Evolutionary conservation across 2,113 vertebrate species (phyloP), one percentile per base, ranked within the genome.

Genomic region (Pycnonotus jocosus): DNA sequence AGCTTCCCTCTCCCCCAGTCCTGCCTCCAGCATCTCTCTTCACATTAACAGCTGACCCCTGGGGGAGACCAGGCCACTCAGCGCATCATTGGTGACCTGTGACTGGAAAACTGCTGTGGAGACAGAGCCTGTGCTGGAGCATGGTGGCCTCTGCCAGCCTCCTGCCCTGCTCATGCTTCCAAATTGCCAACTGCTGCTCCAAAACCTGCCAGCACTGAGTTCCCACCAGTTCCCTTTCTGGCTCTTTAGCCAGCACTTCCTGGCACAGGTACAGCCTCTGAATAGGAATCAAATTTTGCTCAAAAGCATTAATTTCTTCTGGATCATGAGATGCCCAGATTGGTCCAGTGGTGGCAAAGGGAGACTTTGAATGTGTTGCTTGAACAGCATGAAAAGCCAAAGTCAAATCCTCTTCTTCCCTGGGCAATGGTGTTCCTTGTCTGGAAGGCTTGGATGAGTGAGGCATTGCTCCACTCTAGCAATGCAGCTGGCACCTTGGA

Each of bases 281-380:
- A 90, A 92, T 64, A 50, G 88, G 53, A 89, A 88, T 56, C 80
- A 44, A 35, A 76, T 80, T 82, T 93, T 86, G 30, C 88, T 95
- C 74, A 90, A 94, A 96, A 95, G 82, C 91, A 81, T 24, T 88
- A 15, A 82, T 92, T 93, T 83, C 45, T 68, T 56, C 79, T 69
- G 76, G 79, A 62, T 24, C 3, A 10, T 31, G 58, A 57, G 84
- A 73, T 35, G 71, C 65, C 54, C 79, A 80, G 69, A 57, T 56
- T 69, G 70, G 22, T 54, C 80, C 64, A 23, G 78, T 6, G n/a
- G 78, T 2, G 19, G 42, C 3, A 2, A 64, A 93, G 57, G 60
- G 65, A 80, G 56, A 58, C 64, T 48, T 77, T 35, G 51, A 80
- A 64, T 10, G 2, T 23, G 61, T 50, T 22, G 1, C 33, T 58